Evolutionary conservation across 2,113 vertebrate genomes (phyloP), one percentile per base, ranked within the genome.

Genomic region (Myodes glareolus): DNA sequence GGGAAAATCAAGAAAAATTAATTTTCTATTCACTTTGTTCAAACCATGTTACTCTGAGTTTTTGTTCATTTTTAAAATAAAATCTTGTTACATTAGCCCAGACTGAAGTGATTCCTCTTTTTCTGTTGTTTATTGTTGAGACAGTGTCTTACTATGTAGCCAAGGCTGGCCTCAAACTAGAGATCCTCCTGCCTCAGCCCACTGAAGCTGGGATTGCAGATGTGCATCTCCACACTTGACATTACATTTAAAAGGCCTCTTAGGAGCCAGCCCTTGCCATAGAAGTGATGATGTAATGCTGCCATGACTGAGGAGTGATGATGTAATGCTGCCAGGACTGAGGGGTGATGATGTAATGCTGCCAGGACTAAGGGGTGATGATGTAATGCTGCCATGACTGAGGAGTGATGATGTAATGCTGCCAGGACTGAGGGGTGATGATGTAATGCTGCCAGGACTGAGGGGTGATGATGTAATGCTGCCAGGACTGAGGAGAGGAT

Each of bases 1-100:
- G 91, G 2, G 42, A 65, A 47, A 47, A 58, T 58, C 55, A 58
- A 58, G 55, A 5, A 21, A 58, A 58, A 12, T 72, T 52, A 14
- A 55, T 50, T 70, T 70, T 78, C 95, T 33, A 82, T 96, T 92
- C 78, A 31, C 3, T 91, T 92, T 88, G 11, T 72, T 25, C 50
- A 88, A 70, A 58, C 58, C 23, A 17, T 65, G 21, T 78, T 88
- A 76, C 88, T 90, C 85, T 85, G 63, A 86, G 10, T 36, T 36
- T 86, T 58, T n/a, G 31, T 31, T 80, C 17, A 17, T 55, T 81
- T 55, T 86, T 85, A 23, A 67, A 47, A 67, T 25, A 63, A 63
- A 63, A 63, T 65, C n/a, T 85, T 42, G n/a, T 39, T 63, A 29
- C 45, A 63, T 39, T 65, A 85, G n/a, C 39, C 25, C n/a, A 84